Conservation (phyloP, 2,113 vertebrate genomes). For the Ochotona curzoniae region DNA sequence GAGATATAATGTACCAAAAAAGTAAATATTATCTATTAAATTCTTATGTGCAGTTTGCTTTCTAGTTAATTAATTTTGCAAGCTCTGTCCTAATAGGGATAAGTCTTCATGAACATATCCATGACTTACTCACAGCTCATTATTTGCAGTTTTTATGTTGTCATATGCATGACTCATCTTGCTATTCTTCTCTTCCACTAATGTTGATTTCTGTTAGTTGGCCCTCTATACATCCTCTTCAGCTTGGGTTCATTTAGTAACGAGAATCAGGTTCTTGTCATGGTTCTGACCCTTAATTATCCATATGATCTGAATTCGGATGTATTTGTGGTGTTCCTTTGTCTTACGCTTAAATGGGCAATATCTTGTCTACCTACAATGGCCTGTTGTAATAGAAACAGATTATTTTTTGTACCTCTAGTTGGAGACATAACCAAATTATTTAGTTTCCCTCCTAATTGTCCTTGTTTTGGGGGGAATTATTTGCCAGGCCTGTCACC, state of each 20-base stretch:
- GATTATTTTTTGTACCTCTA: not conserved
- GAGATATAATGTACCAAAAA: not conserved
- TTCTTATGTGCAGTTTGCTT: not conserved
- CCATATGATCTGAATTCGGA: not conserved
- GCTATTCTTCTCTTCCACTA: not conserved
- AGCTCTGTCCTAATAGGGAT: not conserved
- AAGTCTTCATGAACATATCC: not conserved
- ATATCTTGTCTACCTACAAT: not conserved
- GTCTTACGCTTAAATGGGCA: not conserved
- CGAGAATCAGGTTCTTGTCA: not conserved
- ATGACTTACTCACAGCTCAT: not conserved
- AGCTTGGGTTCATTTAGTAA: not conserved
- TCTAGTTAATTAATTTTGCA: conserved; percentile 16
- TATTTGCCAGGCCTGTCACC: conserved; percentile 88
- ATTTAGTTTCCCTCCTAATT: conserved; percentile 33
- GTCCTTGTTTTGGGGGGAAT: conserved; percentile 22
- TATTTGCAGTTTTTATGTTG: not conserved
- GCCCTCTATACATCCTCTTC: not conserved
- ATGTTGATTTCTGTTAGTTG: not conserved
- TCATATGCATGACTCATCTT: not conserved
- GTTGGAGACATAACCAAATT: conserved; percentile 9
- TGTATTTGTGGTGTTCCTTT: not conserved
- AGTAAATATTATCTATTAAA: not conserved
- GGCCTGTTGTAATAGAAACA: not conserved
- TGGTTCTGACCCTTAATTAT: not conserved